phyloP scores from a whole-genome alignment of 2,888 invertebrate genomes.

The Erebia ligea region DNA sequence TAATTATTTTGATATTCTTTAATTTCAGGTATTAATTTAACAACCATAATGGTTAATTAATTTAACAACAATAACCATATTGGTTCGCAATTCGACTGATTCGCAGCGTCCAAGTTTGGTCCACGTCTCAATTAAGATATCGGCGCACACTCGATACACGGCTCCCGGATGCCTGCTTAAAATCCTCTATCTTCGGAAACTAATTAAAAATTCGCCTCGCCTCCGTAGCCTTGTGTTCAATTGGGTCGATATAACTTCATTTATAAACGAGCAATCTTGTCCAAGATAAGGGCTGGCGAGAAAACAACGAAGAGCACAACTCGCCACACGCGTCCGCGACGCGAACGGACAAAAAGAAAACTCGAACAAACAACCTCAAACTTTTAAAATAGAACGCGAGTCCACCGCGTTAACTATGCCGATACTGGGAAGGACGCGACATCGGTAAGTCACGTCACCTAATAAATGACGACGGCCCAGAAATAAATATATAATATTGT shows the following conservation, averaged over 20 bases:
- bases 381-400: conserved; percentile 79
- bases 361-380: conserved; percentile 71
- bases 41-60: no score
- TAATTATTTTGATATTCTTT: no score
- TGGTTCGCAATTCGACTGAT: conserved; percentile 54
- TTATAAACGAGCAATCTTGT: conserved; percentile 83
- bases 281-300: conserved; percentile 78
- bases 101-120: conserved; percentile 67
- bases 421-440: conserved; percentile 82
- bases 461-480: conserved; percentile 78
- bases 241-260: conserved; percentile 82
- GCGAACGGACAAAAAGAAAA: conserved; percentile 68
- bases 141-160: conserved; percentile 69
- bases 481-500: conserved; percentile 81
- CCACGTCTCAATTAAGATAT: conserved; percentile 79
- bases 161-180: conserved; percentile 77
- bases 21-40: no score
- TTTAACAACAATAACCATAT: neutral
- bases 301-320: conserved; percentile 80
- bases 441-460: conserved; percentile 82
- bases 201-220: conserved; percentile 83
- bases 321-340: conserved; percentile 74
- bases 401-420: conserved; percentile 81
- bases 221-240: conserved; percentile 75
- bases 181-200: conserved; percentile 82